phyloP scores from a whole-genome alignment of 2,888 invertebrate species.

The Drosophila rellima region DNA sequence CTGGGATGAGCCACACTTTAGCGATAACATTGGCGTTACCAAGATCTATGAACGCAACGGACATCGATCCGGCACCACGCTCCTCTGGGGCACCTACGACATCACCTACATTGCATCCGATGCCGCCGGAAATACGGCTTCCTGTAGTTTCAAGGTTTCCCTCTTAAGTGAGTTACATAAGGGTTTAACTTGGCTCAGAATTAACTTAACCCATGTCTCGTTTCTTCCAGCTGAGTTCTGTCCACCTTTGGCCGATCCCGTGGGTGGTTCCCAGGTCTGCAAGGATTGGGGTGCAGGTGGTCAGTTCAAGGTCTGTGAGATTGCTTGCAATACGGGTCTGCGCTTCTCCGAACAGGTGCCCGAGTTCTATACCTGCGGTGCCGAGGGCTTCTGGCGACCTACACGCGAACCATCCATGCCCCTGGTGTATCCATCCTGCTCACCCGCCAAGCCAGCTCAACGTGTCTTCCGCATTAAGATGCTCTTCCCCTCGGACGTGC shows the following conservation, averaged over 20 bases:
- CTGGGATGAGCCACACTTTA: conserved; percentile 97
- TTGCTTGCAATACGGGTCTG: conserved; percentile 93
- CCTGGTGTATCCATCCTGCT: conserved; percentile 96
- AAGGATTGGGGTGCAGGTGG: conserved; percentile 98
- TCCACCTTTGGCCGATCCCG: conserved; percentile 94
- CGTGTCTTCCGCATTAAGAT: conserved; percentile 96
- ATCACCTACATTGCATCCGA: conserved; percentile 97
- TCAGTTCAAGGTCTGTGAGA: conserved; percentile 97
- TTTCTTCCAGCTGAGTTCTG: conserved; percentile 93
- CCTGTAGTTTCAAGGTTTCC: conserved; percentile 96
- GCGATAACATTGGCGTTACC: conserved; percentile 94
- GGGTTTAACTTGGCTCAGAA: fast-evolving
- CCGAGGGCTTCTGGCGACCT: conserved; percentile 98
- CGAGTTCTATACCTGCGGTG: conserved; percentile 98
- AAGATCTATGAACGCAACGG: conserved; percentile 94
- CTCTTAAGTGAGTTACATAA: conserved; percentile 91
- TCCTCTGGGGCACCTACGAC: conserved; percentile 96
- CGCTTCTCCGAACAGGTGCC: conserved; percentile 97
- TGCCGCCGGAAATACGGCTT: conserved; percentile 95
- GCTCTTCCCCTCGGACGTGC: conserved; percentile 98
- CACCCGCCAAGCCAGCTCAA: conserved; percentile 95
- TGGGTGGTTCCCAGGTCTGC: conserved; percentile 96
- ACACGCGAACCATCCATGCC: conserved; percentile 92
- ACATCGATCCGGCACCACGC: conserved; percentile 94
- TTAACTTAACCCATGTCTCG: background rate